phyloP scores from a whole-genome alignment of 2,113 vertebrate species.

The Clupea harengus region DNA sequence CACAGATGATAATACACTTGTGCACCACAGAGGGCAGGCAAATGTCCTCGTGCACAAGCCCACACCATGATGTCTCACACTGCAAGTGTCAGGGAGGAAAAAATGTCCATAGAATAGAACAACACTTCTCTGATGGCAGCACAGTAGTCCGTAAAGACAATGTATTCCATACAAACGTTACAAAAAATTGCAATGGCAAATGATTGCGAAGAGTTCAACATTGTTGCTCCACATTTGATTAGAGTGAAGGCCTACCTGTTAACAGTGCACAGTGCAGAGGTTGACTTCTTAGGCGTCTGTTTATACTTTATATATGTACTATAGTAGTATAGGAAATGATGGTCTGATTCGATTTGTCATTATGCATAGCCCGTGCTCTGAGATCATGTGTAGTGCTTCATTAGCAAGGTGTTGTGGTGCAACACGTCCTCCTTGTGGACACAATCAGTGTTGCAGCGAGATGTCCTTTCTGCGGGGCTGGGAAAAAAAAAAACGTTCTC shows the following conservation, averaged over 20 bases:
- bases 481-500: background rate
- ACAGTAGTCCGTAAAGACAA: background rate
- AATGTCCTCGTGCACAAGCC: background rate
- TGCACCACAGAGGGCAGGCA: background rate
- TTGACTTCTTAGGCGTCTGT: constrained; percentile 29
- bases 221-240: constrained; percentile 10
- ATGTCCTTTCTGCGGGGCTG: background rate
- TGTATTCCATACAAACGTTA: background rate
- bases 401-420: background rate
- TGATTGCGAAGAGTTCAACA: background rate
- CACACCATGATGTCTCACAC: background rate
- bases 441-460: background rate
- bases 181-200: constrained; percentile 2
- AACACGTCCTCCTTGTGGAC: background rate
- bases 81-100: constrained; percentile 1
- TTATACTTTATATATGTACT: constrained; percentile 3
- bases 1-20: constrained; percentile 27
- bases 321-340: constrained; percentile 19
- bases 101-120: background rate
- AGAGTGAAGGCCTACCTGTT: constrained; percentile 12
- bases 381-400: background rate
- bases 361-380: constrained; percentile 1
- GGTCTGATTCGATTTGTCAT: background rate
- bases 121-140: constrained; percentile 14
- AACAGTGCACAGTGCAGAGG: constrained; percentile 32